Percentiles rank a stretch among this genome's conserved stretches.
Conservation (phyloP, 2,113 vertebrate genomes). For the Colaptes auratus region DNA sequence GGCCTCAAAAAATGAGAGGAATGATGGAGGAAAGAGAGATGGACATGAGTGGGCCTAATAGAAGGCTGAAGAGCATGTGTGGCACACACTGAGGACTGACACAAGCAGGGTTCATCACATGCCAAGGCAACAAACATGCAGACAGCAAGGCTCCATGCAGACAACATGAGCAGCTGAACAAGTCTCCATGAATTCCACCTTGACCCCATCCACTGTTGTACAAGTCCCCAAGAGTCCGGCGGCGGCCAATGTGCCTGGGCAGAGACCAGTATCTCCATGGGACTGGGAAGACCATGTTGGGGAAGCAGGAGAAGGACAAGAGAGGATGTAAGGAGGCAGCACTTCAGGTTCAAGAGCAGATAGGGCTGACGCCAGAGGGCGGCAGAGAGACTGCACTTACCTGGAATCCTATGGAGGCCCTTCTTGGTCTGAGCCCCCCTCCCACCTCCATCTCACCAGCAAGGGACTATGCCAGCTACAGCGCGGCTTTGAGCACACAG, state of each 20-base stretch:
- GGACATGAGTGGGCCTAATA: background rate
- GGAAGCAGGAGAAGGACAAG: constrained; percentile 82
- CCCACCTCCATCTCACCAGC: background rate
- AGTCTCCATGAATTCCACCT: constrained; percentile 85
- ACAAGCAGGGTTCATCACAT: constrained; percentile 36
- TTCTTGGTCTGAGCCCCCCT: background rate
- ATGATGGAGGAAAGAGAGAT: background rate
- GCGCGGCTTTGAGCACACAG: background rate
- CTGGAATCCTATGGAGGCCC: background rate
- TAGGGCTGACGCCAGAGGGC: background rate
- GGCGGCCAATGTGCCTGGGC: constrained; percentile 90
- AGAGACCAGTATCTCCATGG: constrained; percentile 96
- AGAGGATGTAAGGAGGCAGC: constrained; percentile 74
- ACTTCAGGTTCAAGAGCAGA: background rate
- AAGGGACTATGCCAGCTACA: background rate
- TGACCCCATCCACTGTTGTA: constrained; percentile 92
- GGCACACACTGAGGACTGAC: background rate
- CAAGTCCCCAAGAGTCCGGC: constrained; percentile 96
- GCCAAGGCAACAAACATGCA: constrained; percentile 73
- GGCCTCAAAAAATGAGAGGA: background rate
- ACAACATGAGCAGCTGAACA: constrained; percentile 43
- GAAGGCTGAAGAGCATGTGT: background rate
- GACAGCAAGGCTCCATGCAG: constrained; percentile 40
- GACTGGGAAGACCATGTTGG: constrained; percentile 84
- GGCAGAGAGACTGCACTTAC: background rate